Base-by-base conservation (phyloP, 1,140 invertebrate species). In the Cyrtorhinus lividipennis region DNA sequence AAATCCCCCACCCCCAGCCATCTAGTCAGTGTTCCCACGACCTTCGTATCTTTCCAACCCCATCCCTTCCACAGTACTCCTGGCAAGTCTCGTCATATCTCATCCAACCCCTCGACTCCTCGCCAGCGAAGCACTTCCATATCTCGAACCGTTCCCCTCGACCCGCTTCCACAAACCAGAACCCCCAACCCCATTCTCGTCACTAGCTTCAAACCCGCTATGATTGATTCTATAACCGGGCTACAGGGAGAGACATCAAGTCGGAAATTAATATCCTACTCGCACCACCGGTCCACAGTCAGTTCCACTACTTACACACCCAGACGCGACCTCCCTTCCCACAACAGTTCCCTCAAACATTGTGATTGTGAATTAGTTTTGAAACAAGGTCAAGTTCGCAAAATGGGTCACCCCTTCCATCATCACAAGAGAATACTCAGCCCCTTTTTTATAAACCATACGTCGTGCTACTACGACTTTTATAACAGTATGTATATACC, bases 221-320 rank as follows among this genome's bases (percentile, higher is more conserved):
- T 22, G 48, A 53, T 53, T 53, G 48, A 53, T 53, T 53, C 48
- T 22, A 53, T 53, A 15, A 53, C 48, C 10, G 48, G 12, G 48
- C 10, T 10, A 5, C 10, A 53, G 48, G 48, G 48, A 15, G 48
- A 53, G 48, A 53, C 48, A 53, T 53, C 48, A 12, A 20, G 48
- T 53, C 48, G 48, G 48, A 53, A 53, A 53, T 53, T 53, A 53
- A 53, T 53, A 53, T 53, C 48, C 48, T 22, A 5, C 48, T 20
- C 12, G 5, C 30, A 5, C 30, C 15, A 8, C 30, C 30, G n/a
- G n/a, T n/a, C n/a, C n/a, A n/a, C n/a, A n/a, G n/a, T n/a, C n/a
- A n/a, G n/a, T n/a, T n/a, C n/a, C n/a, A n/a, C n/a, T n/a, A n/a
- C n/a, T n/a, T n/a, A n/a, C n/a, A n/a, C n/a, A n/a, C n/a, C n/a